Conservation (phyloP, 2,888 invertebrate genomes). For the Disparrhopalites patrizii region DNA sequence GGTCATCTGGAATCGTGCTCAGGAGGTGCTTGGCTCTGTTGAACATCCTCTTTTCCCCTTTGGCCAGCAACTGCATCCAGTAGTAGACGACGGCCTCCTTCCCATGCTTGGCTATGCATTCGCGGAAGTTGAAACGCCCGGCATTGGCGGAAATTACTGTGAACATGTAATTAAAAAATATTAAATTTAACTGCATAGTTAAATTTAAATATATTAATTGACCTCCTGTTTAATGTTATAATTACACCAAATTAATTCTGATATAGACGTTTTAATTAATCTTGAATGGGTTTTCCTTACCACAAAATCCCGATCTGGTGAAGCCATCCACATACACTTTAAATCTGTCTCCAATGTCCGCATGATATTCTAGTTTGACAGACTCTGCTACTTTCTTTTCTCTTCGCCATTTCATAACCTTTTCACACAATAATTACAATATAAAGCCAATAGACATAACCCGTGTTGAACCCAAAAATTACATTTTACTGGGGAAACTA, state of each 20-base stretch:
- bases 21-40: no score
- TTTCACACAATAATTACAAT: no score
- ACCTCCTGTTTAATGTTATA: no score
- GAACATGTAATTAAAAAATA: neutral
- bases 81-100: neutral
- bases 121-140: neutral
- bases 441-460: no score
- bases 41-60: no score
- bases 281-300: neutral
- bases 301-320: neutral
- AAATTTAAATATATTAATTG: no score
- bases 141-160: neutral
- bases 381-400: neutral
- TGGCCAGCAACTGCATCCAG: neutral
- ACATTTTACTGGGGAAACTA: no score
- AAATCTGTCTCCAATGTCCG: neutral
- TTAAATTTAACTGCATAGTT: no score
- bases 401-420: neutral
- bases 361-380: neutral
- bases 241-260: no score
- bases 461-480: neutral
- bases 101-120: neutral
- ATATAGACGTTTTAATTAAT: no score
- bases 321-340: neutral
- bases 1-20: neutral